Conservation (phyloP, 2,797 vertebrate species). For the Botia almorhae region DNA sequence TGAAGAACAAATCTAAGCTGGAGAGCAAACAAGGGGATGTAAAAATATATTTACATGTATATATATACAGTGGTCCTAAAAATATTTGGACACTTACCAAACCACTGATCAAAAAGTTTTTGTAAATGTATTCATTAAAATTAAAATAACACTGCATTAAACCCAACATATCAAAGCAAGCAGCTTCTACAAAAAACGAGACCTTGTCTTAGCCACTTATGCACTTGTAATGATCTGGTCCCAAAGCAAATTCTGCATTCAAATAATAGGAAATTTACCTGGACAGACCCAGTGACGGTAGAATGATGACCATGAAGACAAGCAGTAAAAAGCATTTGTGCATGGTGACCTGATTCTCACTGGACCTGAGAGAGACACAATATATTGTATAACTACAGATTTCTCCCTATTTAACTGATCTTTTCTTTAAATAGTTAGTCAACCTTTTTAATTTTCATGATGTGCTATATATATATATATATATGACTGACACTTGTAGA, state of each 20-base stretch:
- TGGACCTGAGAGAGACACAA: conserved; percentile 78
- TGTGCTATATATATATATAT: too few relatives aligned
- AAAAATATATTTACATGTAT: background rate
- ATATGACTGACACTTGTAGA: too few relatives aligned
- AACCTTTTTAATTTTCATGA: too few relatives aligned
- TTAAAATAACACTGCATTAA: background rate
- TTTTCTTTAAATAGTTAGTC: too few relatives aligned
- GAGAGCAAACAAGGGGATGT: conserved; percentile 50
- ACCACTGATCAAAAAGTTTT: too few relatives aligned
- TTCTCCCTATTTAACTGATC: too few relatives aligned
- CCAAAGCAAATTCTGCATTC: background rate
- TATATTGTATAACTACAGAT: too few relatives aligned
- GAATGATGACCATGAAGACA: conserved; percentile 96
- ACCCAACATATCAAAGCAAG: background rate
- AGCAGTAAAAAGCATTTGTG: conserved; percentile 95
- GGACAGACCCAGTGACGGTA: conserved; percentile 92
- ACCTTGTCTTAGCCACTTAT: background rate
- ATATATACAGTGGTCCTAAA: too few relatives aligned
- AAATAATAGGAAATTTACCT: conserved; percentile 79
- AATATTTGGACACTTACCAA: too few relatives aligned
- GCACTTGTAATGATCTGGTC: too few relatives aligned
- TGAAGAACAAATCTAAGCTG: conserved; percentile 93
- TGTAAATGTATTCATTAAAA: background rate
- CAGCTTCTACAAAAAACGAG: background rate
- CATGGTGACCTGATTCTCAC: conserved; percentile 92